Evolutionary conservation across 2,797 vertebrate genomes (phyloP).

Genomic region (Hypotaenidia philippensis): DNA sequence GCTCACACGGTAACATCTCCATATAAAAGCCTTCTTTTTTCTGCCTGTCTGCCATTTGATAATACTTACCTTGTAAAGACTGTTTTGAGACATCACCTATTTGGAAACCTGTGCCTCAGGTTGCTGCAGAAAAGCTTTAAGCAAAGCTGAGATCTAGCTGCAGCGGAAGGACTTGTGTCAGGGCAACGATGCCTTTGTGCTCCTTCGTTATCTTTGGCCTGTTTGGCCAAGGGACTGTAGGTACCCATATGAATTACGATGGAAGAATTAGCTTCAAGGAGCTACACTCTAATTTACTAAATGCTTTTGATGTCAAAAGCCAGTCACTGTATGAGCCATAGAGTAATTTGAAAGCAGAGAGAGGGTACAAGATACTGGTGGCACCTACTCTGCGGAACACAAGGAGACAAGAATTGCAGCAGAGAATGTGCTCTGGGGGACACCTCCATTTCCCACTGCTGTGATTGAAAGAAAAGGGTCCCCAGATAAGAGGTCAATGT

Average conservation of each 20-base stretch:
- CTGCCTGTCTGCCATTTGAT: background rate
- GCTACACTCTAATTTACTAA: slow-evolving; percentile 18
- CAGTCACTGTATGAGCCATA: background rate
- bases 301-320: slow-evolving; percentile 39
- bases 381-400: background rate
- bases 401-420: background rate
- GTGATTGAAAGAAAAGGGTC: background rate
- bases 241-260: background rate
- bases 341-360: slow-evolving; percentile 10
- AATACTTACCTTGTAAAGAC: background rate
- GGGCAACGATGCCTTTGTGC: background rate
- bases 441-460: background rate
- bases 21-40: background rate
- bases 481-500: background rate
- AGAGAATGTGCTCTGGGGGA: background rate
- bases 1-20: background rate
- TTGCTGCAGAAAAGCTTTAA: background rate
- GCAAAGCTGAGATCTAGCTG: background rate
- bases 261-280: background rate
- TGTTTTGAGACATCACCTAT: background rate
- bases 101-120: background rate
- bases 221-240: background rate
- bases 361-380: background rate
- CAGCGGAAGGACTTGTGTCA: background rate
- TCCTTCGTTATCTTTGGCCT: background rate